Base-by-base conservation (phyloP, 2,797 vertebrate species). In the Clarias laeviceps region DNA sequence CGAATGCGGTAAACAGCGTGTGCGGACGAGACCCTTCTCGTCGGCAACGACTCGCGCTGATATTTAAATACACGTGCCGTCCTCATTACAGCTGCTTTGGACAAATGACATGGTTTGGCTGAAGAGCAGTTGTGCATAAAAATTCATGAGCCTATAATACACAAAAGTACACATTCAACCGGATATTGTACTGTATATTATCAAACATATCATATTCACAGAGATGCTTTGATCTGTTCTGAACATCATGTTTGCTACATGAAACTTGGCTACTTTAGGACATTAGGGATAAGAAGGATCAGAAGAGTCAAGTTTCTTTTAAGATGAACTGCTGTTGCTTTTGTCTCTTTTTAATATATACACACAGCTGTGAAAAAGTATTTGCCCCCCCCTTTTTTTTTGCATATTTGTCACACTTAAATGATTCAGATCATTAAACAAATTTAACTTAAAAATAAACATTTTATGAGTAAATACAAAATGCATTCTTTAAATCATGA, bases 11-110 rank as follows among this genome's bases (percentile, higher is more conserved):
- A 84, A 86, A 84, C 66, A 54, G 45, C 57, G 77, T 37, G 66
- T 24, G 68, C 54, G 56, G 27, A 54, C 82, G 32, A 34, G 70
- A 80, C 5, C 29, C 68, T 80, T 79, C 32, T 86, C 82, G 34
- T 70, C 84, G 56, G 50, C 54, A 84, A 74, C 77, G 81, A n/a
- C n/a, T 61, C 24, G 7, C 70, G 27, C 66, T 70, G 72, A 77
- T 79, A 84, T 80, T 84, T 65, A 54, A 80, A 72, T 37, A 73
- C 68, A 56, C 68, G 20, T n/a, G 27, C 57, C 37, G 77, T 85
- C 68, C 37, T 73, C 74, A 37, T 1, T 34, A 59, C 20, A 34
- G 74, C 29, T 32, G 74, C 32, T 2, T 2, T 34, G 29, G 29
- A 77, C 0, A 3, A 34, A 14, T 24, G 3, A 14, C 27, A 56